A percentile compares a stretch with the other conserved stretches of the same genome.
phyloP scores from a whole-genome alignment of 2,888 invertebrate genomes.

The Athalia cordata region DNA sequence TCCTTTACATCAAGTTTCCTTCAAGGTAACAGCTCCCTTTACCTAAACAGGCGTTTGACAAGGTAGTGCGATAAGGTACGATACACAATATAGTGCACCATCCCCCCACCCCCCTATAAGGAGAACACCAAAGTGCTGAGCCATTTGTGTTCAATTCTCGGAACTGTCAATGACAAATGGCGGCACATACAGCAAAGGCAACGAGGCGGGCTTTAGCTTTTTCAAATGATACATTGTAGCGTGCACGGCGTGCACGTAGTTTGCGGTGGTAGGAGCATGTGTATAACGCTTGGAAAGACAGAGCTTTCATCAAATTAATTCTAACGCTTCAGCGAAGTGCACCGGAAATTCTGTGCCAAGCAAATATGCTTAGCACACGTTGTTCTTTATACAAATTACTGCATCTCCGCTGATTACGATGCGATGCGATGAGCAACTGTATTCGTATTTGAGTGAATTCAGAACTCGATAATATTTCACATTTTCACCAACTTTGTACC shows the following conservation, averaged over 20 bases:
- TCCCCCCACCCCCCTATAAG: background rate
- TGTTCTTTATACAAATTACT: too few relatives aligned
- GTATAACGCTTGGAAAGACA: background rate
- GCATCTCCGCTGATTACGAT: too few relatives aligned
- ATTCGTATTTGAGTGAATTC: too few relatives aligned
- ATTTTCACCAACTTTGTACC: too few relatives aligned
- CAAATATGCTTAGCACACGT: background rate
- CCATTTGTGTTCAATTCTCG: slow-evolving; percentile 29
- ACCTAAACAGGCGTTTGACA: background rate
- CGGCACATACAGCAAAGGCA: background rate
- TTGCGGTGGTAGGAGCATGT: background rate
- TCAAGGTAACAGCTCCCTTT: too few relatives aligned
- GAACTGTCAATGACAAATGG: slow-evolving; percentile 36
- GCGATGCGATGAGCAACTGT: too few relatives aligned
- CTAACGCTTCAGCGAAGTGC: background rate
- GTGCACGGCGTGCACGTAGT: background rate
- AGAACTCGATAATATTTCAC: too few relatives aligned
- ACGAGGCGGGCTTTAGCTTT: slow-evolving; percentile 1
- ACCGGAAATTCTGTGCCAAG: background rate
- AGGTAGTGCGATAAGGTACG: background rate
- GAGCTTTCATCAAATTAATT: slow-evolving; percentile 8
- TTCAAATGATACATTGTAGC: background rate
- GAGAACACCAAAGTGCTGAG: slow-evolving; percentile 26
- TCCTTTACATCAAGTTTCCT: too few relatives aligned
- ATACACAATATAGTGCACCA: background rate